Conservation (phyloP, 2,113 vertebrate genomes). For the Chlorodrepanis virens region DNA sequence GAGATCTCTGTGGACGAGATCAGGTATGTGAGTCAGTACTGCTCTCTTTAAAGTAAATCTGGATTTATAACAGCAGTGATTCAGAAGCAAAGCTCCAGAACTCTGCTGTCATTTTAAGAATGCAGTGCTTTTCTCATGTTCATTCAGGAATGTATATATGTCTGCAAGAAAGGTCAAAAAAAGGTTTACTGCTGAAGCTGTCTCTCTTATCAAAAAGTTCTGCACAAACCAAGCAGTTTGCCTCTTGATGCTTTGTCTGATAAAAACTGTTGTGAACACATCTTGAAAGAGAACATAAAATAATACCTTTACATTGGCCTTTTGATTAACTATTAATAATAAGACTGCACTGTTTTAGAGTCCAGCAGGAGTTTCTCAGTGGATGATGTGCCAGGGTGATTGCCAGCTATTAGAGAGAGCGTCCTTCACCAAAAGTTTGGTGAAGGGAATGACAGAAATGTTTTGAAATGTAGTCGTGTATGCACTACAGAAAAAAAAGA, state of each 20-base stretch:
- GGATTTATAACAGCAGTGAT: background rate
- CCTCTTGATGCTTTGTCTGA: constrained; percentile 49
- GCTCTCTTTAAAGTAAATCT: background rate
- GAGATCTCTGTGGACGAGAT: background rate
- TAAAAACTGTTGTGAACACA: constrained; percentile 27
- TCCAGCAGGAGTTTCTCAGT: constrained; percentile 35
- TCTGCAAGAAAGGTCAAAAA: background rate
- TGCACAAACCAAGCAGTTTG: background rate
- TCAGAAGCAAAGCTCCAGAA: background rate
- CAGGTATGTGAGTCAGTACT: background rate
- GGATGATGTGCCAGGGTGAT: constrained; percentile 11
- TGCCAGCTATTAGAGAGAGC: constrained; percentile 20
- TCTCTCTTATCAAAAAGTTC: background rate
- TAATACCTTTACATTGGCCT: constrained; percentile 42
- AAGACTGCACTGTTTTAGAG: constrained; percentile 38
- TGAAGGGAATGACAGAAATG: background rate
- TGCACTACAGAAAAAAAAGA: background rate
- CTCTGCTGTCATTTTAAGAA: background rate
- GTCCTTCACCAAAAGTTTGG: background rate
- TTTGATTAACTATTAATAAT: constrained; percentile 64
- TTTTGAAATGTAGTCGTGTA: background rate
- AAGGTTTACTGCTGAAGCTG: background rate
- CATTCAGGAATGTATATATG: background rate
- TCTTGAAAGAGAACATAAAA: constrained; percentile 62
- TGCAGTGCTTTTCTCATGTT: background rate